Evolutionary conservation across 2,888 invertebrate species (phyloP), one percentile per base, ranked within the genome.

Genomic region (Saturnia japonica): DNA sequence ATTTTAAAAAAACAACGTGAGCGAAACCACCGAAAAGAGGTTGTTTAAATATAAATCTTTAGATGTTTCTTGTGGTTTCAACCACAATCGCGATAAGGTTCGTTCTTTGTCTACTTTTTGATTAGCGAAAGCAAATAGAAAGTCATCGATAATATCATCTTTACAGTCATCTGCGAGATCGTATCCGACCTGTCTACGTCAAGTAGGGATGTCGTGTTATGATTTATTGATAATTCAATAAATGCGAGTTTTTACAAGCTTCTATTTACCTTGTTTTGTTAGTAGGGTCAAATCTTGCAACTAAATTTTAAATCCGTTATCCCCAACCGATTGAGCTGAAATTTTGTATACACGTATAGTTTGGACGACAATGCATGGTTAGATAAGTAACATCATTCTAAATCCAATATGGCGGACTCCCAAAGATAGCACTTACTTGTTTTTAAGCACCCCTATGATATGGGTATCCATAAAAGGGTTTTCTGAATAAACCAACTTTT

Each of bases 111-210:
- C 62, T 70, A 66, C 54, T 42, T 77, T 78, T 78, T 78, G 83
- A 81, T 84, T 78, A 87, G 85, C 83, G 88, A 88, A 87, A 86
- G 84, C 80, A 74, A 76, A 78, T 87, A 87, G 88, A 88, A 88
- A 88, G 87, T 82, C 77, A 70, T 75, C 68, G 73, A 75, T 78
- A 77, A 74, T n/a, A n/a, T 76, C 81, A 80, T 77, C 79, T 79
- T 28, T 79, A 79, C 78, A 74, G 74, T 77, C 79, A 79, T 81
- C 79, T 74, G 74, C 76, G 72, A 77, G 78, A 78, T 78, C 73
- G 73, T 73, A 78, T 76, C 75, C 78, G 78, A 28, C 25, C 14
- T 60, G 28, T 28, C 25, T 74, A 75, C 76, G 78, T 80, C 71
- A 68, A 28, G 70, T 76, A 77, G 74, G 74, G 75, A 71, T 71